Base-by-base conservation (phyloP, 1,140 invertebrate genomes). In the Araneus ventricosus region DNA sequence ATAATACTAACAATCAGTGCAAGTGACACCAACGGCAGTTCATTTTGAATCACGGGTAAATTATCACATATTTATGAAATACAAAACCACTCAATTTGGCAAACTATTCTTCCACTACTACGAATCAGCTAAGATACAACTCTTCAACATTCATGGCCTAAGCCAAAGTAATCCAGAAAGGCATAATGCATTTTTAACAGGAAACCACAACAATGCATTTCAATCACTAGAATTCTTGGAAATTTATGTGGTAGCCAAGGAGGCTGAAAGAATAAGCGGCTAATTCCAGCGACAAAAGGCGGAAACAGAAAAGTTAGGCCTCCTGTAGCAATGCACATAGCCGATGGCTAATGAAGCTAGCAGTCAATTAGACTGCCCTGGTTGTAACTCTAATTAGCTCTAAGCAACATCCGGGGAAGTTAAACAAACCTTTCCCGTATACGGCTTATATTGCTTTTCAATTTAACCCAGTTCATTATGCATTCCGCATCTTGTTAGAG, bases 401-500 rank as follows among this genome's bases (percentile, higher is more conserved):
- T 63, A 52, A n/a, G 59, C 39, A 52, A 30, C 45, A 45, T 57
- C 82, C 85, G 20, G 6, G 27, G 45, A 61, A 87, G 34, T 63
- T 61, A 87, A 87, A 87, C 85, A 87, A 87, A 87, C 59, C 85
- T 87, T 87, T 39, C 61, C 52, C 30, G 39, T 63, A 59, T 39
- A 41, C 37, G 34, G 59, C 41, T 87, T 87, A 59, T 61, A 61
- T 87, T 61, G 85, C 85, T 87, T 87, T 87, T 39, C 85, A 87
- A 87, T 87, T 63, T 63, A 87, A 61, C 82, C 82, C 27, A 84
- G 82, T 84, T 59, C 85, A 87, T 87, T 87, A 87, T 87, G 85
- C 52, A 61, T 87, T 61, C 85, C 52, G 14, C n/a, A 27, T 45
- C 80, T 45, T 45, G 80, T 84, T 84, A 84, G 45, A 10, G 14